phyloP scores from a whole-genome alignment of 2,888 invertebrate genomes.

The Gymnosoma rotundatum region DNA sequence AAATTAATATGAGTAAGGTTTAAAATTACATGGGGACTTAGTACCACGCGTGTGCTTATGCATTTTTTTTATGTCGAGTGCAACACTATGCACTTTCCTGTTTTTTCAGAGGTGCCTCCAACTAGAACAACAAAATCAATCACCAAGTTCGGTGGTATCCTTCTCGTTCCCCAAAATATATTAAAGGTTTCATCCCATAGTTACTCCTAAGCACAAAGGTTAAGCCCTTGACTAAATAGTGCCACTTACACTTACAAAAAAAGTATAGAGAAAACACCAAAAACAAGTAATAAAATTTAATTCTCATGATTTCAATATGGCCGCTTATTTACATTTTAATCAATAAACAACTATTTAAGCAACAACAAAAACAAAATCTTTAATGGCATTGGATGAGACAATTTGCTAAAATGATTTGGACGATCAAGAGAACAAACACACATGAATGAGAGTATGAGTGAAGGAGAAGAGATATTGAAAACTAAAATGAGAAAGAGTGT shows the following conservation, averaged over 20 bases:
- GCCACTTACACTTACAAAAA: constrained; percentile 1
- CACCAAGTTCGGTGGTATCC: not conserved
- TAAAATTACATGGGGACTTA: too few species aligned
- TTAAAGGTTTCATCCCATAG: not conserved
- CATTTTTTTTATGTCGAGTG: too few species aligned
- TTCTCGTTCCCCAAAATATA: not conserved
- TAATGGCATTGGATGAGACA: constrained; percentile 48
- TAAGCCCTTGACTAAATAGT: constrained; percentile 44
- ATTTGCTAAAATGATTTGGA: constrained; percentile 6
- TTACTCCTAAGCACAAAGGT: constrained; percentile 33
- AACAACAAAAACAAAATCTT: constrained; percentile 49
- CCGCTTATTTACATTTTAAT: constrained; percentile 65
- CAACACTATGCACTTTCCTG: too few species aligned
- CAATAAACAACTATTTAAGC: constrained; percentile 52
- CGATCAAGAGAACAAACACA: constrained; percentile 1
- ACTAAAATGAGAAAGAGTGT: not conserved
- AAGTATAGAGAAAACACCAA: not conserved
- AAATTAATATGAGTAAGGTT: too few species aligned
- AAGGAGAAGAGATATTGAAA: not conserved
- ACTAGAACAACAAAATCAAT: too few species aligned
- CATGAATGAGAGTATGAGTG: not conserved
- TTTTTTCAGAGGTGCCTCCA: too few species aligned
- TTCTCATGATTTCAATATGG: constrained; percentile 68
- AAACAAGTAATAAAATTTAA: constrained; percentile 48
- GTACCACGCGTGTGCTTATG: too few species aligned